Conservation (phyloP, 2,797 vertebrate genomes). For the Capromys pilorides region DNA sequence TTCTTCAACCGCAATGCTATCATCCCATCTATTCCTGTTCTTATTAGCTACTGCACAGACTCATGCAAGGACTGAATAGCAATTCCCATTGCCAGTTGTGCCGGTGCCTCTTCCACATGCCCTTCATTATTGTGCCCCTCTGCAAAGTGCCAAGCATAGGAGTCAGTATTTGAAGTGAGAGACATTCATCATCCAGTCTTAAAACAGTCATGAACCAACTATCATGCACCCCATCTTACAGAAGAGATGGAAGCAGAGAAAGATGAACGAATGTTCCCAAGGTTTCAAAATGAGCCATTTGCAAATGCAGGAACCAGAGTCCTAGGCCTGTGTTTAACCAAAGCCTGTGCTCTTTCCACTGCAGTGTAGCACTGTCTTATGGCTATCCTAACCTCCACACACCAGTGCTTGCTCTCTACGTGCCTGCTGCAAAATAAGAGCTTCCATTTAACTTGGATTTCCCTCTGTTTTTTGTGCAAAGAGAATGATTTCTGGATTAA, state of each 20-base stretch:
- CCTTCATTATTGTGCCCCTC: not conserved
- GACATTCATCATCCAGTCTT: not conserved
- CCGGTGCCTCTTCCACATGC: not conserved
- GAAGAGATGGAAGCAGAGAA: slow-evolving; percentile 17
- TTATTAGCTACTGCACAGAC: not conserved
- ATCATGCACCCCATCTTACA: not conserved
- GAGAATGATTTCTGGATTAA: not conserved
- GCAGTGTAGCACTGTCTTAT: fast-evolving
- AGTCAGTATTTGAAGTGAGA: not conserved
- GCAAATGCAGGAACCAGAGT: not conserved
- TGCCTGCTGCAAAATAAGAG: not conserved
- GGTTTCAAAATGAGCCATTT: not conserved
- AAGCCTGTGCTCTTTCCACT: not conserved
- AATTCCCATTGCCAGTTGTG: not conserved
- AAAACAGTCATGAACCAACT: not conserved
- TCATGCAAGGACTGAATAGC: not conserved
- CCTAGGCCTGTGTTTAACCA: not conserved
- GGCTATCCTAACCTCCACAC: not conserved
- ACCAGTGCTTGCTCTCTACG: not conserved
- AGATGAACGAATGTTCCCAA: not conserved
- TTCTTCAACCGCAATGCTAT: slow-evolving; percentile 12
- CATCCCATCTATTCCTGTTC: not conserved
- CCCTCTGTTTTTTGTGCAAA: not conserved
- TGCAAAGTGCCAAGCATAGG: not conserved
- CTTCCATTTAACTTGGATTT: not conserved